Conservation (phyloP, 2,113 vertebrate species). For the Alligator mississippiensis region DNA sequence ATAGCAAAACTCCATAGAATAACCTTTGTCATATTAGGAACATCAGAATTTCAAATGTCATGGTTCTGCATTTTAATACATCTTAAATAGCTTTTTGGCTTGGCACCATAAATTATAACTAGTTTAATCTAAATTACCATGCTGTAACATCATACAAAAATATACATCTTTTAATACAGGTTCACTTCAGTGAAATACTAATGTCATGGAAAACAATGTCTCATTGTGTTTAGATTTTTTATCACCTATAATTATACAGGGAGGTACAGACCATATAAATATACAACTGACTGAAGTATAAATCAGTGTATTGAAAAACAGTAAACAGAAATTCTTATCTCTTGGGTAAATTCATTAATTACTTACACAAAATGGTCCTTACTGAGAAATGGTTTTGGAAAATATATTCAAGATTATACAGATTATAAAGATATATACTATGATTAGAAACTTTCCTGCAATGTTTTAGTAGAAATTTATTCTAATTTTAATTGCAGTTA, state of each 20-base stretch:
- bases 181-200: conserved; percentile 60
- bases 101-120: conserved; percentile 72
- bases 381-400: conserved; percentile 35
- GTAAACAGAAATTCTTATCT: neutral
- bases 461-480: conserved; percentile 53
- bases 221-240: conserved; percentile 37
- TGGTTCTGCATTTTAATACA: conserved; percentile 80
- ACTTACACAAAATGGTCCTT: conserved; percentile 8
- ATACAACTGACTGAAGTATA: conserved; percentile 20
- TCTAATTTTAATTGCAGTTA: conserved; percentile 62
- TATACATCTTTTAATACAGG: conserved; percentile 53
- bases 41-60: conserved; percentile 84
- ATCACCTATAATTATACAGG: conserved; percentile 40
- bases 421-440: neutral
- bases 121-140: conserved; percentile 67
- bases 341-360: conserved; percentile 34
- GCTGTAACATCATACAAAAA: conserved; percentile 61
- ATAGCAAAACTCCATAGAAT: conserved; percentile 82
- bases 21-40: conserved; percentile 83
- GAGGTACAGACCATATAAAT: neutral
- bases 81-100: conserved; percentile 76
- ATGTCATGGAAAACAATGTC: conserved; percentile 50
- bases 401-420: neutral
- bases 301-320: conserved; percentile 26
- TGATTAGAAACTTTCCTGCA: neutral